Base-by-base conservation (phyloP, 2,888 invertebrate genomes). In the Agrypnus murinus region DNA sequence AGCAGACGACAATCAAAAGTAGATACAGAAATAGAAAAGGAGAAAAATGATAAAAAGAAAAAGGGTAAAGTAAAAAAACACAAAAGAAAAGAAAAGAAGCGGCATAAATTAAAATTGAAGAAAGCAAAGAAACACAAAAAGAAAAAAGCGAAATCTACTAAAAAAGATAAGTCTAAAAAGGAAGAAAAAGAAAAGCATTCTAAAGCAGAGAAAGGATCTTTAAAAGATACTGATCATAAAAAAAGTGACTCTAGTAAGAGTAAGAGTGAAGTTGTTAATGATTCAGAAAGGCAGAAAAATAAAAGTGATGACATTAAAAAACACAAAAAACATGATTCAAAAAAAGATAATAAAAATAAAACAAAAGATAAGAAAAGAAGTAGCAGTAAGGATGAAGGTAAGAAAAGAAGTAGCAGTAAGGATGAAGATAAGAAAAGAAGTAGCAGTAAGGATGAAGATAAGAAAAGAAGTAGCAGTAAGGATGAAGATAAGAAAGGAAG, bases 101-200 rank as follows among this genome's bases (percentile, higher is more conserved):
- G 6, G 12, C 32, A 15, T 53, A 67, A 34, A 55, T 31, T 9
- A 43, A 69, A 15, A 53, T 9, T 12, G 50, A 65, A 53, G 5
- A 63, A 17, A 38, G 10, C 17, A 36, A 25, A 19, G 34, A 63
- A 53, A 14, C 43, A 60, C 17, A 64, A 31, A 57, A 48, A 66
- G 59, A 55, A 62, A 65, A 67, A 57, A 10, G n/a, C 5, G 45
- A 64, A 53, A 17, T 5, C 14, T 12, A 65, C 57, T 15, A 43
- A 66, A 15, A 55, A 67, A 17, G 34, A 63, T 31, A 72, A 60
- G 34, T 19, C 31, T n/a, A 60, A 62, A 31, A 63, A 50, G 15
- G 36, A 0, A 31, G 53, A 59, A 64, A 71, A 46, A 58, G 53
- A 9, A 0, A 64, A 31, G 36, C 12, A 43, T 46, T 46, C 46